A percentile compares a stretch with the other conserved stretches of the same genome.
Evolutionary conservation across 2,113 vertebrate species (phyloP).

Genomic region (Eonycteris spelaea): DNA sequence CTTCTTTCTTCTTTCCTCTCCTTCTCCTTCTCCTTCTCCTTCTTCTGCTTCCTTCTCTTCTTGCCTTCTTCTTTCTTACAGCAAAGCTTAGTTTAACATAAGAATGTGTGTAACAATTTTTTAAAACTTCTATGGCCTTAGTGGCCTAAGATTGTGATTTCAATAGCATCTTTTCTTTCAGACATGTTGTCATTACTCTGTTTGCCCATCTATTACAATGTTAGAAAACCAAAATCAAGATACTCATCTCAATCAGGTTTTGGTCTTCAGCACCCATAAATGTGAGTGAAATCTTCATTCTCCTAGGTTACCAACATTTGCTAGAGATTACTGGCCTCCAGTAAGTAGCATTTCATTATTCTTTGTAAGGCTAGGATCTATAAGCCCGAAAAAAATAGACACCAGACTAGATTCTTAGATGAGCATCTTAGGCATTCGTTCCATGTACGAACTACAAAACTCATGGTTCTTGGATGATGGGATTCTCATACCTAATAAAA

Average conservation of each 20-base stretch:
- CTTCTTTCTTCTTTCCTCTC: too few relatives aligned
- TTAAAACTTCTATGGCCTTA: too few relatives aligned
- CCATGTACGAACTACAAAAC: not conserved
- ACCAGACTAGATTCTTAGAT: not conserved
- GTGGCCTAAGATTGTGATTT: not conserved
- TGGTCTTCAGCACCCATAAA: not conserved
- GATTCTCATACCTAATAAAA: not conserved
- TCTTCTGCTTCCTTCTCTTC: too few relatives aligned
- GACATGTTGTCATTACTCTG: not conserved
- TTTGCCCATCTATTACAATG: not conserved
- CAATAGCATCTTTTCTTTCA: not conserved
- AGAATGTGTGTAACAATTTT: too few relatives aligned
- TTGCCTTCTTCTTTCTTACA: too few relatives aligned
- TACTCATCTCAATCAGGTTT: not conserved
- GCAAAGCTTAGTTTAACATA: too few relatives aligned
- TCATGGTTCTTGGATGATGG: not conserved
- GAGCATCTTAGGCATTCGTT: not conserved
- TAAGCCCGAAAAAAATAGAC: not conserved
- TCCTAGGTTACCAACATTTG: not conserved
- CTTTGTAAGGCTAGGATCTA: not conserved
- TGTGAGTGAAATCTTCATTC: not conserved
- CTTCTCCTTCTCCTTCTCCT: too few relatives aligned
- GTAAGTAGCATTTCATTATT: not conserved
- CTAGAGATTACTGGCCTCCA: not conserved
- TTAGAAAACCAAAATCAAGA: not conserved